Base-by-base conservation (phyloP, 2,888 invertebrate species). In the Drosophila anomalata region DNA sequence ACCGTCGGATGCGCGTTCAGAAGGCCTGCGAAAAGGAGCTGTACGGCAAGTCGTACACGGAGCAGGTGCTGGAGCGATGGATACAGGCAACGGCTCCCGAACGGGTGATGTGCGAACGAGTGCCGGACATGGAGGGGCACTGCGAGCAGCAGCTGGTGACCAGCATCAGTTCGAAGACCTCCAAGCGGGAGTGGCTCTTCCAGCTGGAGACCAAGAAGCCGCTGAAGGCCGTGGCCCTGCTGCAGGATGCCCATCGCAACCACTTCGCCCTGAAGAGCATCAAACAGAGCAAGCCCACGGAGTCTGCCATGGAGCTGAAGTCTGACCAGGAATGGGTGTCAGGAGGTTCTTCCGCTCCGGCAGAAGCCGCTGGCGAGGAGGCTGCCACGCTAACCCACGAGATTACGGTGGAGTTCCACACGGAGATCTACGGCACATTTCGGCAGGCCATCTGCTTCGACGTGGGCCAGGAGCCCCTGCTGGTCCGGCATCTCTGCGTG, bases 381-480 rank as follows among this genome's bases (percentile, higher is more conserved):
- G 26, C 60, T 1, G 63, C 86, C 14, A 66, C 77, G 2, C 72
- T 91, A 12, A 91, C 90, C 51, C 93, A 93, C 82, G 91, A 92
- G 71, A 91, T 94, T 2, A 92, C 92, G 54, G 92, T 95, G 42
- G 92, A 92, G 51, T 95, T 95, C 89, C 92, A 93, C 57, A 95
- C 95, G 0, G 94, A 95, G 74, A 95, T 96, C 62, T 96, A 95
- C 88, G 96, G 92, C 11, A 96, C 96, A 3, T 96, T 96, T 90
- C 93, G 95, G 2, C 96, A 97, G 90, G 94, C 95, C 1, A 93
- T 96, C 2, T 94, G 96, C 3, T 95, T 96, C 90, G 96, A 96
- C 90, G 95, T 96, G 85, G 95, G 95, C 1, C 89, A 91, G 55
- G 94, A 94, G 84, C 94, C 95, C 0, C 92, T 94, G 22, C 88